Percentiles rank a stretch among this genome's conserved stretches.
Evolutionary conservation across 53 echinoderm and acorn worm species (phyloP).

Genomic region (Henricia sp.): DNA sequence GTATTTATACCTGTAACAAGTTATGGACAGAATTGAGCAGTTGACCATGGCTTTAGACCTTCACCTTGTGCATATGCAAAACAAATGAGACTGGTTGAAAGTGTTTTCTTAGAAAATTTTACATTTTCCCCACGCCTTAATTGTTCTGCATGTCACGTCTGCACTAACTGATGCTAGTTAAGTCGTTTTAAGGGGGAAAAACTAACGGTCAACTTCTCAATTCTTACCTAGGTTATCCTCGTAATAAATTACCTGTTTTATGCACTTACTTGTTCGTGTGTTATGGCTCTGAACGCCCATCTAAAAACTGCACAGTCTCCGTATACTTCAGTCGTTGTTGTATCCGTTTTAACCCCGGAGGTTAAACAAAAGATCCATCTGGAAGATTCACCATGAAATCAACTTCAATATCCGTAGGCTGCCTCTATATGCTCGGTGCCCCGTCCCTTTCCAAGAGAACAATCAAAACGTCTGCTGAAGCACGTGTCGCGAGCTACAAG

Average conservation of each 20-base stretch:
- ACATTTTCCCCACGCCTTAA: no score
- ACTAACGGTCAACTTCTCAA: background rate
- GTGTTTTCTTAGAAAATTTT: no score
- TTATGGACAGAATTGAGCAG: no score
- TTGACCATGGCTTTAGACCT: no score
- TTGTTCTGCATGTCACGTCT: no score
- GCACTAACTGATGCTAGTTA: no score
- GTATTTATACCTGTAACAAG: no score
- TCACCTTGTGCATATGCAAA: no score
- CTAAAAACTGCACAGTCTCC: slow-evolving; percentile 4
- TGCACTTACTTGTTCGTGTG: slow-evolving; percentile 33
- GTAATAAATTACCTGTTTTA: background rate
- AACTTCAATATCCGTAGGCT: slow-evolving; percentile 1
- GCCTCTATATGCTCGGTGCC: slow-evolving; percentile 1
- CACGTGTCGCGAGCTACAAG: slow-evolving; percentile 48
- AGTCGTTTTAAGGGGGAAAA: no score
- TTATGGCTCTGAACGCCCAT: slow-evolving; percentile 45
- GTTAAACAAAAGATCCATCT: background rate
- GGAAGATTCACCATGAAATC: background rate
- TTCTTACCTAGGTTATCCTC: no score
- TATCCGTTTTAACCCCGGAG: background rate
- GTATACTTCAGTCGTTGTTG: background rate
- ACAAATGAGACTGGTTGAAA: no score
- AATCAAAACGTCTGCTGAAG: background rate
- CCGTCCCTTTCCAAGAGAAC: background rate